Base-by-base conservation (phyloP, 2,797 vertebrate genomes). In the Enteromius afrohamiltoni region DNA sequence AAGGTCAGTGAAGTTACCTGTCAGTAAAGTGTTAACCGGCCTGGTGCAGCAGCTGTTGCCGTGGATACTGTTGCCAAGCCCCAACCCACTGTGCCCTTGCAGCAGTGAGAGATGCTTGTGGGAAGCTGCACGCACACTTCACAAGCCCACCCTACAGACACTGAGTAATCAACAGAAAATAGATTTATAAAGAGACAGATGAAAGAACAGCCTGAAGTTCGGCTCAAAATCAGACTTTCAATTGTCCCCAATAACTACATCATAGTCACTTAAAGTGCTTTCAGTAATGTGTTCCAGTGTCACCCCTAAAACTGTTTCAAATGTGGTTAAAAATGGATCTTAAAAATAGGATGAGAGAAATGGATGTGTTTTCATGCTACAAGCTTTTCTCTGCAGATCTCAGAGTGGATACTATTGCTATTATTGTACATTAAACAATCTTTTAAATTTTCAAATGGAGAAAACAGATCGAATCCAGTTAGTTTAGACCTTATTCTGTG, bases 21-120 rank as follows among this genome's bases (percentile, higher is more conserved):
- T 75, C 81, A 91, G 80, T 34, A 87, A 91, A 91, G 91, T 83
- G 90, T 92, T 92, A 91, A 92, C 81, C 64, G 82, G 83, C 17
- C 62, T 40, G 60, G 65, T 83, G 74, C 81, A 84, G 79, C 86
- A 89, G 86, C 87, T 80, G 93, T 94, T 94, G 91, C 93, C 91
- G 77, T 92, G 93, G 95, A 90, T 87, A 91, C 91, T 55, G 92
- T 93, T 93, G 92, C 90, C 86, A 90, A 70, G 82, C 71, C 85
- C 69, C 47, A 68, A 86, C 89, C 86, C 73, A 86, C 87, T 87
- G 90, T 84, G 90, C 80, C 86, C 85, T 77, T 49, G 86, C 76
- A 68, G 87, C 92, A 88, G 85, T 42, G 34, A 89, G 92, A 90
- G 89, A 83, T 83, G 64, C 68, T 58, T 76, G 45, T 83, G 80